phyloP scores from a whole-genome alignment of 2,797 vertebrate genomes.

The Falco naumanni region DNA sequence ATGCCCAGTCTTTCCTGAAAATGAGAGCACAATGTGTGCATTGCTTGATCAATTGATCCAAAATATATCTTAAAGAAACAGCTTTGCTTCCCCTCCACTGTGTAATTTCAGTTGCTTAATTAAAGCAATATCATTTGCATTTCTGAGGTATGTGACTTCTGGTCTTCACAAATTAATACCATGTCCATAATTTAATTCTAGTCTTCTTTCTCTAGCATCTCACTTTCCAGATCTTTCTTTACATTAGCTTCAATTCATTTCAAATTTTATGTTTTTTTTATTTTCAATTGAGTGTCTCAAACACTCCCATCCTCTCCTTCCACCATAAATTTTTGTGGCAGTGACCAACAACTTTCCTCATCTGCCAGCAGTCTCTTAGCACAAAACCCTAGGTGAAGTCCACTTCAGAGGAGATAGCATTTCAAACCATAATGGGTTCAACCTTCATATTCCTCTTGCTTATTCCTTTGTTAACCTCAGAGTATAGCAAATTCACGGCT shows the following conservation, averaged over 20 bases:
- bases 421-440: constrained; percentile 18
- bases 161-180: constrained; percentile 40
- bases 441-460: constrained; percentile 8
- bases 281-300: not conserved
- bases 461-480: not conserved
- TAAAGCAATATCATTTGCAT: constrained; percentile 62
- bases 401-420: not conserved
- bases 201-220: constrained; percentile 5
- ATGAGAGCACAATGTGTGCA: not conserved
- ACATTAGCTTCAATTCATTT: not conserved
- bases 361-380: not conserved
- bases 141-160: constrained; percentile 44
- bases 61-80: constrained; percentile 42
- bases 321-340: not conserved
- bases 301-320: not conserved
- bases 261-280: not conserved
- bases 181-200: constrained; percentile 30
- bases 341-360: not conserved
- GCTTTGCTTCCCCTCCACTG: constrained; percentile 14
- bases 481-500: not conserved
- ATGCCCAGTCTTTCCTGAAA: not conserved
- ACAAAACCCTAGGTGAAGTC: not conserved
- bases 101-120: constrained; percentile 54
- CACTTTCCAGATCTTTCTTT: not conserved
- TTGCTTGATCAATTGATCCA: not conserved